A percentile compares a stretch with the other conserved stretches of the same genome.
Conservation (phyloP, 2,113 vertebrate species). For the Equus quagga region DNA sequence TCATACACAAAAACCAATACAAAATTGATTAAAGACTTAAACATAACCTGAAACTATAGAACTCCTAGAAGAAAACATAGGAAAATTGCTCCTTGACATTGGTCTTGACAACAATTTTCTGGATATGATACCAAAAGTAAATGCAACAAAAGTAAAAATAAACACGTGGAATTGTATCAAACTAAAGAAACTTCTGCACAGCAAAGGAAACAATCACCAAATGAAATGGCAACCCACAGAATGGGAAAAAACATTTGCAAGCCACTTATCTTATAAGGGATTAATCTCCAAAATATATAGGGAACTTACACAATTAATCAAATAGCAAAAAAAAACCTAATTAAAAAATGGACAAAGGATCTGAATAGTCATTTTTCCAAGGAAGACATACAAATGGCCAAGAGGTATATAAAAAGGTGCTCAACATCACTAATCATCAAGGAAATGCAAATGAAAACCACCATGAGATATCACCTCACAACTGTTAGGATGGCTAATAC, state of each 20-base stretch:
- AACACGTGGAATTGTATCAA: background rate
- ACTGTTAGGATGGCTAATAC: background rate
- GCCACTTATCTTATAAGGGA: background rate
- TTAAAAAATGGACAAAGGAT: background rate
- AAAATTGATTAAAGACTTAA: background rate
- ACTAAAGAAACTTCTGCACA: background rate
- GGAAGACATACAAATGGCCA: background rate
- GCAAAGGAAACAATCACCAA: background rate
- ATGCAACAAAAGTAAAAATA: background rate
- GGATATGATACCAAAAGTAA: background rate
- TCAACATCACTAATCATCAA: background rate
- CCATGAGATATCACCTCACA: background rate
- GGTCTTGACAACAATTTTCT: background rate
- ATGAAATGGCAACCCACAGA: background rate
- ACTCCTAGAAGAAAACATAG: background rate
- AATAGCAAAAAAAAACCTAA: background rate
- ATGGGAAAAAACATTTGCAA: conserved; percentile 2
- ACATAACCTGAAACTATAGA: background rate
- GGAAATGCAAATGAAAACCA: background rate
- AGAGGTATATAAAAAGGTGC: background rate
- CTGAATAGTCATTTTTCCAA: background rate
- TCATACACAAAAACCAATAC: background rate
- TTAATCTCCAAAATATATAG: background rate
- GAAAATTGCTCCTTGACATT: background rate
- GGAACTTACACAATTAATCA: background rate